Evolutionary conservation across 2,888 invertebrate species (phyloP), one percentile per base, ranked within the genome.

Genomic region (Sarcophaga caerulescens): DNA sequence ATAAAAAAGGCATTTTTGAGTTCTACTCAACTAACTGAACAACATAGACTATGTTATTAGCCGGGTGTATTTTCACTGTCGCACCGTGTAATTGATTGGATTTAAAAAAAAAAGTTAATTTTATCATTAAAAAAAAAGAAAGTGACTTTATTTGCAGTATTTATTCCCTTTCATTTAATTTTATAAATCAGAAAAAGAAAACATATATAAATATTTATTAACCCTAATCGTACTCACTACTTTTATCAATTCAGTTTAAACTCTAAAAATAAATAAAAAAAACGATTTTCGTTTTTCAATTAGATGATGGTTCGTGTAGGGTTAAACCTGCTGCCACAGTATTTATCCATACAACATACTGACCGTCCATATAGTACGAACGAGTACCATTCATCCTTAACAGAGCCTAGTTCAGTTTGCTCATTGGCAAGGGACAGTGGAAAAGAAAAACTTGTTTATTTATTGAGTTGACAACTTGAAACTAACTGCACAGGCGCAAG

Each of bases 401-500:
- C 52, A 17, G 35, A 35, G 52, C 52, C 5, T 1, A 14, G 14
- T 3, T 14, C 4, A 47, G 17, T 0, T 35, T 35, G 35, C 8
- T 35, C 8, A 35, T 35, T 35, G 17, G 52, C 12, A 52, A 52
- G 52, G 17, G 52, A 52, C 5, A 17, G 0, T 52, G 12, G 23
- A 17, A 52, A 60, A 71, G 66, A 78, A 81, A 85, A 81, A 81
- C 84, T 66, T 74, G 85, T 85, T 78, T 80, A 14, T 63, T 65
- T 65, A 76, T 81, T 65, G 52, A 70, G 84, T 84, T 84, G 84
- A 80, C 79, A 80, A 76, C 69, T 57, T 65, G 35, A 69, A 74
- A 65, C 81, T 69, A 74, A 65, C 81, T 69, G 87, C 76, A 76
- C 84, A 88, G 85, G 87, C 85, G 88, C 87, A 88, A 87, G 88